Conservation (phyloP, 2,888 invertebrate species). For the Yponomeuta plumbellus region DNA sequence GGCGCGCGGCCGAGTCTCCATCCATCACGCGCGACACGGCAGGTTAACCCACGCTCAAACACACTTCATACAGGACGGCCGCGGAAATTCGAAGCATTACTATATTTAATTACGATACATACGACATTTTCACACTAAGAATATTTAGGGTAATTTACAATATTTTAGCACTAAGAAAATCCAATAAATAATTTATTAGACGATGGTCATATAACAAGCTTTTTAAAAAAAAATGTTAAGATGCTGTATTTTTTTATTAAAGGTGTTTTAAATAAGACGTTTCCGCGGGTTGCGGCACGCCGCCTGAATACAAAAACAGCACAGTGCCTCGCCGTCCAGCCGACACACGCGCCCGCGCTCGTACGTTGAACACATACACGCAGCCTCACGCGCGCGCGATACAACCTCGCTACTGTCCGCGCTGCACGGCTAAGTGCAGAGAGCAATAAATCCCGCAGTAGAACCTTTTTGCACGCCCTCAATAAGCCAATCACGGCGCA, state of each 20-base stretch:
- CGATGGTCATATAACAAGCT: neutral
- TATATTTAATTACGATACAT: too few relatives aligned
- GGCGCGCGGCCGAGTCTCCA: constrained; percentile 18
- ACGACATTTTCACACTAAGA: too few relatives aligned
- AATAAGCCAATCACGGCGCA: constrained; percentile 8
- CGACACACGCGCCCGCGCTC: neutral
- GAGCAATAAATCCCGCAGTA: constrained; percentile 5
- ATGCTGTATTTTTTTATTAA: constrained; percentile 1
- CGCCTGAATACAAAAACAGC: constrained; percentile 2
- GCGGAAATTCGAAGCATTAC: too few relatives aligned
- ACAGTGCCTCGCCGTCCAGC: neutral
- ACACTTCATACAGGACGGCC: constrained; percentile 1
- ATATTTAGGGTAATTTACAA: too few relatives aligned
- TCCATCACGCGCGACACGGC: constrained; percentile 2
- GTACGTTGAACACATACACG: neutral
- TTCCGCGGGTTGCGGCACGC: neutral
- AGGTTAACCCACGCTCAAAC: neutral
- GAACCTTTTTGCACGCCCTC: constrained; percentile 9
- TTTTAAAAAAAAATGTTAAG: constrained; percentile 1
- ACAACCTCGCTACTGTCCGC: neutral
- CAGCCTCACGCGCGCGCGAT: neutral
- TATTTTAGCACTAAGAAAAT: too few relatives aligned
- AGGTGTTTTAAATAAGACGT: constrained; percentile 4
- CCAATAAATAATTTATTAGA: too few relatives aligned
- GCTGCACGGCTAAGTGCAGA: constrained; percentile 1